A percentile compares a stretch with the other conserved stretches of the same genome.
Conservation (phyloP, 2,888 invertebrate genomes). For the Perdita meconis region DNA sequence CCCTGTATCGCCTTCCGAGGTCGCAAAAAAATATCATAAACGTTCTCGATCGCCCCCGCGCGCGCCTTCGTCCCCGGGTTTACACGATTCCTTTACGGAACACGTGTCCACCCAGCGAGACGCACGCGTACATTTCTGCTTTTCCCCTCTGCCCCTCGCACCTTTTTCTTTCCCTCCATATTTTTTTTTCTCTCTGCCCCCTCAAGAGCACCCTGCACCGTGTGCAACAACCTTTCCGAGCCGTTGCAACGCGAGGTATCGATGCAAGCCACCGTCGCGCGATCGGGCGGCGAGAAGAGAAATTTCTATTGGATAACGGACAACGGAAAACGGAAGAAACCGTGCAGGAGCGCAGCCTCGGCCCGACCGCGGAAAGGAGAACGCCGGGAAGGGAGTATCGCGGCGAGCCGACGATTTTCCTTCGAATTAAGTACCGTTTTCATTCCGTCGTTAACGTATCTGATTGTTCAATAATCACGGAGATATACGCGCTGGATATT, state of each 20-base stretch:
- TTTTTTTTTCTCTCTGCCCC: too few relatives aligned
- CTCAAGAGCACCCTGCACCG: background rate
- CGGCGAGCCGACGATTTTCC: constrained; percentile 32
- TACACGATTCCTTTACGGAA: constrained; percentile 24
- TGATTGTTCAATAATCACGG: constrained; percentile 69
- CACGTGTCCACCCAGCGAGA: constrained; percentile 18
- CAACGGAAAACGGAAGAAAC: constrained; percentile 31
- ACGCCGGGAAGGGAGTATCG: constrained; percentile 23
- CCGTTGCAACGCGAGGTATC: constrained; percentile 9
- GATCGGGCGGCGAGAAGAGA: constrained; percentile 35
- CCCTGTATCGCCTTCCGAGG: constrained; percentile 64
- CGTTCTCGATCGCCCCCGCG: constrained; percentile 56
- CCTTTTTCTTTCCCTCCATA: too few relatives aligned
- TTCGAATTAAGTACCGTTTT: constrained; percentile 47
- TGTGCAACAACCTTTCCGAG: background rate
- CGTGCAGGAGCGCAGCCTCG: background rate
- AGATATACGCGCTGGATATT: constrained; percentile 66
- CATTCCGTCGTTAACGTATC: constrained; percentile 66
- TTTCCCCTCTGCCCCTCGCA: too few relatives aligned
- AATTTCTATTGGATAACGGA: constrained; percentile 36
- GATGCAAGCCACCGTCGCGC: constrained; percentile 1
- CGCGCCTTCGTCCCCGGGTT: constrained; percentile 37
- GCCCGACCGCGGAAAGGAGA: background rate
- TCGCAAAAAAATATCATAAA: constrained; percentile 64
- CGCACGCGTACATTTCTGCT: background rate